These are phyloP conservation scores for Clarias laeviceps DNA, from an alignment of 2,797 vertebrate genomes.

Conservation along the genomic window DNA sequence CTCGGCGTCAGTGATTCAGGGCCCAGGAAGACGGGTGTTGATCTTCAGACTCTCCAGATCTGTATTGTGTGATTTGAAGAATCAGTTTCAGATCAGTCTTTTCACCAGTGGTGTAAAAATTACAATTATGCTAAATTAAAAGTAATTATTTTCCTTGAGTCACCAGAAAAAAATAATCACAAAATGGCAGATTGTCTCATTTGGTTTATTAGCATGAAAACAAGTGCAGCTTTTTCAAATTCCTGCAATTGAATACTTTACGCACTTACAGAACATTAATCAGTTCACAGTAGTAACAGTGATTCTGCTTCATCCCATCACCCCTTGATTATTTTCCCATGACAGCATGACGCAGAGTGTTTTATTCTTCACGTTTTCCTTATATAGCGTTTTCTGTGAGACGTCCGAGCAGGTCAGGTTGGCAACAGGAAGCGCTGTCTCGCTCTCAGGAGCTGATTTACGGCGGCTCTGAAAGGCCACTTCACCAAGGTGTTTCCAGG, in stretches of 20 bases:
- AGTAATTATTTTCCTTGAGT: no score
- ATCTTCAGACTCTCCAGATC: not conserved
- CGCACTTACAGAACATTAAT: not conserved
- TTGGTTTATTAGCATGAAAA: no score
- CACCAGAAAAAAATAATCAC: no score
- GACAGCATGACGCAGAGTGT: not conserved
- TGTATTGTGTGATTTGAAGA: not conserved
- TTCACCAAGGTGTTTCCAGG: conserved; percentile 69
- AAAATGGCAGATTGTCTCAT: no score
- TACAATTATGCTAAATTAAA: not conserved
- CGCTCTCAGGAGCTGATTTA: conserved; percentile 62
- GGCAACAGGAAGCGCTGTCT: conserved; percentile 63
- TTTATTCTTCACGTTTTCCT: not conserved
- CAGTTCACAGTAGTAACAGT: not conserved
- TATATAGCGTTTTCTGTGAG: not conserved
- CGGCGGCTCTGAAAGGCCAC: conserved; percentile 58
- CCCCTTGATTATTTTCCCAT: not conserved
- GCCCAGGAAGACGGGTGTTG: not conserved
- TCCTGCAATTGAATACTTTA: no score
- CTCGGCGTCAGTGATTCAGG: not conserved
- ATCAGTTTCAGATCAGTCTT: not conserved
- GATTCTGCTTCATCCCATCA: not conserved
- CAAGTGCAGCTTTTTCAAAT: no score
- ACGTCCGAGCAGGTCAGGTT: conserved; percentile 33
- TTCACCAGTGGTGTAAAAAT: not conserved